Base-by-base conservation (phyloP, 2,797 vertebrate genomes). In the Enteromius treurensis region DNA sequence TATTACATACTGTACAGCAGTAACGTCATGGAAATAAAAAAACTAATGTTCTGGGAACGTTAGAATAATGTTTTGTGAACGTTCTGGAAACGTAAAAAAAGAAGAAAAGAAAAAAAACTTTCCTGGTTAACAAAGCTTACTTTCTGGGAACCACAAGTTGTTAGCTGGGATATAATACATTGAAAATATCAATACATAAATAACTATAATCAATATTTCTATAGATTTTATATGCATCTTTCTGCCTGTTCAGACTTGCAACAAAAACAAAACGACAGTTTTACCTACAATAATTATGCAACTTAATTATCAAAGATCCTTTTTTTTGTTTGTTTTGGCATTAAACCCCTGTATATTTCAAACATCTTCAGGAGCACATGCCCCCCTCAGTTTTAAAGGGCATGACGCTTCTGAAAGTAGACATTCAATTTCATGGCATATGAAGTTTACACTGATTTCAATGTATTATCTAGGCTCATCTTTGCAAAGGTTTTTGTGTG, bases 371-470 rank as follows among this genome's bases (percentile, higher is more conserved):
- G 74, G 2, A 8, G 37, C 73, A 17, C 13, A 23, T 58, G 32
- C 51, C 32, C 34, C 73, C 34, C 51, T 75, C 3, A 53, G 75
- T 42, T 77, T 62, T 19, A 77, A 62, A 64, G 23, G 55, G 9
- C 75, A 45, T 64, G 75, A 26, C 8, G 75, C 55, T 77, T 45
- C 23, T 60, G 40, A 81, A 73, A 34, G 65, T 5, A 70, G 65
- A 79, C 62, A 53, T 65, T 68, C 45, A 65, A 51, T 79, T 68
- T 79, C 47, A 70, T 71, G 68, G 37, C 53, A 73, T 62, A 73
- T 71, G 53, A 79, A 79, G 77, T 79, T 79, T 79, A 68, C 64
- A 62, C 53, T 80, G 78, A 60, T 81, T 62, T 62, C 69, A 60
- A 73, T 49, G 68, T n/a, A 55, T 45, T 80, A 69, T 32, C 17